Conservation (phyloP, 2,888 invertebrate species). For the Vandiemenella viatica region DNA sequence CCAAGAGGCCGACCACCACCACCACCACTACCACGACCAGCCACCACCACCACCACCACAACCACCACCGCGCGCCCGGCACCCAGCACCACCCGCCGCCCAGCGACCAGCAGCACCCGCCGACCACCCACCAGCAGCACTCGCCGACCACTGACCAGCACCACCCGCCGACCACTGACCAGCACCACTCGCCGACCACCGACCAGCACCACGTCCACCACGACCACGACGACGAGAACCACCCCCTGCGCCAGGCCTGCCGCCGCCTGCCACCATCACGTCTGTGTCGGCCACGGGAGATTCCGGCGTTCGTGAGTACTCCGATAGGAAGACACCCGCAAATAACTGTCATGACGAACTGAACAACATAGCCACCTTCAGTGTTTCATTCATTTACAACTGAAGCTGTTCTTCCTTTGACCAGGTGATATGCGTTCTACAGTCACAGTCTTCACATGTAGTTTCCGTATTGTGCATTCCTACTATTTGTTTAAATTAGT, state of each 20-base stretch:
- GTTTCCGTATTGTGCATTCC: no score
- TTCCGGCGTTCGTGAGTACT: conserved; percentile 15
- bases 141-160: conserved; percentile 17
- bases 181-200: conserved; percentile 12
- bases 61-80: conserved; percentile 19
- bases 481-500: no score
- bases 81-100: conserved; percentile 14
- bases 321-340: no score
- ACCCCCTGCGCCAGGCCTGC: conserved; percentile 22
- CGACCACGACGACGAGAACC: conserved; percentile 23
- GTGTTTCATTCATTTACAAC: no score
- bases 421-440: no score
- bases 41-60: conserved; percentile 22
- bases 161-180: conserved; percentile 11
- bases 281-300: background rate
- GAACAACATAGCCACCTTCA: no score
- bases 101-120: conserved; percentile 27
- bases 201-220: conserved; percentile 22
- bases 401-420: no score
- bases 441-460: no score
- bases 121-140: conserved; percentile 26
- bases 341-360: no score
- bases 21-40: conserved; percentile 26
- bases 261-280: background rate
- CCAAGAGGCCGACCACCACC: conserved; percentile 30